Evolutionary conservation across 2,797 vertebrate genomes (phyloP), one percentile per base, ranked within the genome.

Genomic region (Varecia variegata): DNA sequence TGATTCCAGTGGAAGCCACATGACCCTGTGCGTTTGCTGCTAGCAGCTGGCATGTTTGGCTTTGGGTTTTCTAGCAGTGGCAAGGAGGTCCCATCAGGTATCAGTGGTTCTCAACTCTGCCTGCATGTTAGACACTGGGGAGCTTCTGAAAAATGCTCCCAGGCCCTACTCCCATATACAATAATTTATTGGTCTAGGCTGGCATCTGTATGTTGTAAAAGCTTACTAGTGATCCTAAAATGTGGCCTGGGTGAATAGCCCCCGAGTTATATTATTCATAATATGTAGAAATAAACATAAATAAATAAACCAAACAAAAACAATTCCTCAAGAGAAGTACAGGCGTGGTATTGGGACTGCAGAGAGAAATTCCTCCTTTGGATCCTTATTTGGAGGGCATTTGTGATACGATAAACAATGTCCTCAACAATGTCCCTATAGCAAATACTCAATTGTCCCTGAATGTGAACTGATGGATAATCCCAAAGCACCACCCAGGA

Each of bases 221-320:
- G 20, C 58, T 92, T 47, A 76, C 32, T 12, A 87, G 5, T 80
- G 56, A 60, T 65, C 62, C 68, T 54, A 18, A 93, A 70, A n/a
- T 60, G 8, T 38, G 35, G 60, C 54, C 10, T 67, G 40, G n/a
- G 21, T 93, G 15, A 62, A 71, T 10, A 93, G 17, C 20, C 10
- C n/a, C 90, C 14, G 9, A 87, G 52, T 43, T 60, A 60, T 62
- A 50, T 67, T 35, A 62, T 60, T 70, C 58, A 90, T 9, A 54
- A 76, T 17, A 77, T 68, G 5, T 62, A 84, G 60, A 96, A 86
- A 74, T 71, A 77, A 88, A 88, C 83, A 45, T 70, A 85, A 92
- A 54, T 18, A 70, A 58, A 76, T 14, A 45, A 92, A 56, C 13
- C 45, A 88, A 82, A 93, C 32, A 56, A 88, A 56, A 93, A 32